A percentile compares a stretch with the other conserved stretches of the same genome.
phyloP scores from a whole-genome alignment of 2,797 vertebrate genomes.

The Simalia tracyae region DNA sequence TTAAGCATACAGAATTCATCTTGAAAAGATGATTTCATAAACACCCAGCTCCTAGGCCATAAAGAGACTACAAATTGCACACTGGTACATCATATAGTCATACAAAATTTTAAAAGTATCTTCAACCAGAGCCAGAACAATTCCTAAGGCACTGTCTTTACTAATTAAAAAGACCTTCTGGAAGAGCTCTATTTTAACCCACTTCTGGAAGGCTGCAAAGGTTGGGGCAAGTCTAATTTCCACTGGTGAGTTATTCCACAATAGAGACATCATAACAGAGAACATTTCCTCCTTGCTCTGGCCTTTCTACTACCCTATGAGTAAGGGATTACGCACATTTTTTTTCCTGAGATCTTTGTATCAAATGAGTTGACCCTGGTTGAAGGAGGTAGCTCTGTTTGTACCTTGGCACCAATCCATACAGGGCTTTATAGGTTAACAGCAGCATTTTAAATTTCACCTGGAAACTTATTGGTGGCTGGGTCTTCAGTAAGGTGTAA shows the following conservation, averaged over 20 bases:
- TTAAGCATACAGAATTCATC: too few species aligned
- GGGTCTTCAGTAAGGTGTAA: not conserved
- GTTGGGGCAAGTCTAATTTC: not conserved
- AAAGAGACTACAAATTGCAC: not conserved
- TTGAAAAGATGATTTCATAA: not conserved
- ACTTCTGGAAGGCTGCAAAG: not conserved
- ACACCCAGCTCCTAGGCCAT: not conserved
- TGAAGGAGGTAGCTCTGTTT: not conserved
- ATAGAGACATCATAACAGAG: not conserved
- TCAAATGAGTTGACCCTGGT: not conserved
- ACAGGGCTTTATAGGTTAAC: not conserved
- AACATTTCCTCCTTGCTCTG: not conserved
- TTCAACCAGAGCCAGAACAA: not conserved
- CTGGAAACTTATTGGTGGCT: not conserved
- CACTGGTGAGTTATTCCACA: not conserved
- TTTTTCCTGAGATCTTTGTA: not conserved
- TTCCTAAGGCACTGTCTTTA: not conserved
- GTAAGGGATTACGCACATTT: not conserved
- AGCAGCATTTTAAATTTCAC: not conserved
- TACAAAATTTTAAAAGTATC: not conserved
- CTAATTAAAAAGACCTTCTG: not conserved
- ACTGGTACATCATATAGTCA: not conserved
- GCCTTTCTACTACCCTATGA: not conserved
- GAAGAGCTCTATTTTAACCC: not conserved
- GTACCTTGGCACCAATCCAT: not conserved